A percentile compares a stretch with the other conserved stretches of the same genome.
phyloP scores from a whole-genome alignment of 2,888 invertebrate genomes.

The Eupithecia exiguata region DNA sequence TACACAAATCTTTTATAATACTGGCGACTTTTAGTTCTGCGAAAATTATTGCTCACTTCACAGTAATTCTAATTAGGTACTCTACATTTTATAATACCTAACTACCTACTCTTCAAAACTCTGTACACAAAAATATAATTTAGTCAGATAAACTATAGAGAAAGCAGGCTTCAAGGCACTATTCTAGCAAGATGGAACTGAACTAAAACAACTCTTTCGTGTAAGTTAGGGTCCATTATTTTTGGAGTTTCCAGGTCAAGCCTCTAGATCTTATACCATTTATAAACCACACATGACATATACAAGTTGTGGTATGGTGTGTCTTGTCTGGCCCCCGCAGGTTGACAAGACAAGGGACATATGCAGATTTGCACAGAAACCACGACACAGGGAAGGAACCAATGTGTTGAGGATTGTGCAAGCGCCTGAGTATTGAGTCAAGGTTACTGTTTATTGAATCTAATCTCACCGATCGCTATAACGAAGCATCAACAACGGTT shows the following conservation, averaged over 20 bases:
- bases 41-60: constrained; percentile 76
- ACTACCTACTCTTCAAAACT: constrained; percentile 52
- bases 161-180: constrained; percentile 84
- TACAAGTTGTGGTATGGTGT: background rate
- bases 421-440: background rate
- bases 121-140: constrained; percentile 76
- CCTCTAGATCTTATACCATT: background rate
- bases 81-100: constrained; percentile 39
- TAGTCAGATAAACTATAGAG: constrained; percentile 66
- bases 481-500: background rate
- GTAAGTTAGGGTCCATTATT: constrained; percentile 1
- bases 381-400: background rate
- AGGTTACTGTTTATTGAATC: background rate
- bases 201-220: constrained; percentile 42
- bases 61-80: constrained; percentile 44
- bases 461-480: background rate
- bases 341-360: background rate
- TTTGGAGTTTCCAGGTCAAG: background rate
- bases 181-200: constrained; percentile 79
- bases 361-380: background rate
- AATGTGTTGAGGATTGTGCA: background rate
- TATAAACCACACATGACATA: background rate
- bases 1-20: constrained; percentile 58
- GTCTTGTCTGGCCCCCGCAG: background rate
- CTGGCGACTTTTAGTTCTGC: constrained; percentile 68